Base-by-base conservation (phyloP, 2,888 invertebrate genomes). In the Hylaea fasciaria region DNA sequence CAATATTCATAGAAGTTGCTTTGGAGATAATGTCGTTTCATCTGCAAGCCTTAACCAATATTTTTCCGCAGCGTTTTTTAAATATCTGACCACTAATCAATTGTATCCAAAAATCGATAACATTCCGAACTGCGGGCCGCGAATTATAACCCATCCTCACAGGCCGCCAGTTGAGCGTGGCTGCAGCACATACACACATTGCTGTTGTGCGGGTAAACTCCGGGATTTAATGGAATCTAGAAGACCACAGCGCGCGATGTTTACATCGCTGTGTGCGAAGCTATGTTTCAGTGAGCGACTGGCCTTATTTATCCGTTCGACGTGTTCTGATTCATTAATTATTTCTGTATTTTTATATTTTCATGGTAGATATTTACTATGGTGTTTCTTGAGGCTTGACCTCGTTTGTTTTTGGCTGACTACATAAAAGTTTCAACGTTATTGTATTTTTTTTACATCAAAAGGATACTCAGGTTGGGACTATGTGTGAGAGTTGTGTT, bases 211-310 rank as follows among this genome's bases (percentile, higher is more conserved):
- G 57, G 51, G 52, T 62, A 56, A 60, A 64, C 57, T 57, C 61
- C 22, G 56, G 39, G 62, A 56, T 64, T 62, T 62, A 64, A 64
- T 68, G 64, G 64, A 57, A 64, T 62, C 64, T 64, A 57, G 44
- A 55, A 60, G 61, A 61, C 65, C 61, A 58, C 41, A 39, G 53
- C 22, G 32, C 28, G 45, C 44, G 44, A 39, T 57, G 46, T 47
- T 52, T 35, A 52, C 57, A 46, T 40, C 29, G n/a, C 40, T 28
- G 13, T 29, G 32, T 46, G 53, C 46, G 37, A 29, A 50, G 56
- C 50, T 45, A 39, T 45, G 32, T 9, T 9, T 44, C 9, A 43
- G 17, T 55, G 47, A 11, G 22, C 14, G 12, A 17, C 37, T 7
- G 8, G 16, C 43, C 43, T 43, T 53, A 53, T 40, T 45, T 35